Evolutionary conservation across 2,888 invertebrate genomes (phyloP).

Genomic region (Allophyes oxyacanthae): DNA sequence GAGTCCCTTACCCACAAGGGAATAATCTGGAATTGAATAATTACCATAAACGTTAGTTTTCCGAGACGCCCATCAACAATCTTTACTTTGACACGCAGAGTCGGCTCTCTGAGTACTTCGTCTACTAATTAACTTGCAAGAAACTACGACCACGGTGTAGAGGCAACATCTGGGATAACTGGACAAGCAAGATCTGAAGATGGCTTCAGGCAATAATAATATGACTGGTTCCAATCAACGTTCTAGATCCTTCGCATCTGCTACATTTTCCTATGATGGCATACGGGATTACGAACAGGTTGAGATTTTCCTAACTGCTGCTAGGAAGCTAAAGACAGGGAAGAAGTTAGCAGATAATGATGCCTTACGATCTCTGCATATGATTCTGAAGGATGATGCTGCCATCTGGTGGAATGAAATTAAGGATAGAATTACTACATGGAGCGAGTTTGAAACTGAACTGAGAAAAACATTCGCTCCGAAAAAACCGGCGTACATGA

Average conservation of each 20-base stretch:
- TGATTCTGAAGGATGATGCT: conserved; percentile 37
- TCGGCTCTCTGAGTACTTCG: no score
- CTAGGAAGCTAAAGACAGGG: conserved; percentile 32
- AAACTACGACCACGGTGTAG: no score
- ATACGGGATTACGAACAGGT: conserved; percentile 29
- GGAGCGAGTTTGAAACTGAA: conserved; percentile 38
- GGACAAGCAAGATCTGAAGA: neutral
- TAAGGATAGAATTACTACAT: conserved; percentile 24
- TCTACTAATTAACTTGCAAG: no score
- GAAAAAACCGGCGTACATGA: conserved; percentile 26
- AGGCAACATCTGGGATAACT: neutral
- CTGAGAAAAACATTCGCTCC: conserved; percentile 26
- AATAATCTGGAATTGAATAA: no score
- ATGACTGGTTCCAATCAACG: conserved; percentile 30
- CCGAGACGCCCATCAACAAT: no score
- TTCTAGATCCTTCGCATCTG: conserved; percentile 39
- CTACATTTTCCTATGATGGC: conserved; percentile 33
- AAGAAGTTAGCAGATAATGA: conserved; percentile 35
- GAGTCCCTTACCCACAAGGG: no score
- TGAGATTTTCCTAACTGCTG: conserved; percentile 27
- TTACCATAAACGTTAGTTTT: no score
- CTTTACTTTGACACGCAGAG: no score
- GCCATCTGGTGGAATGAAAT: conserved; percentile 37
- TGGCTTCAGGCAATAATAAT: neutral
- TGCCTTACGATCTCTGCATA: conserved; percentile 32